Conservation (phyloP, 2,888 invertebrate species). For the Drosophila diplacantha region DNA sequence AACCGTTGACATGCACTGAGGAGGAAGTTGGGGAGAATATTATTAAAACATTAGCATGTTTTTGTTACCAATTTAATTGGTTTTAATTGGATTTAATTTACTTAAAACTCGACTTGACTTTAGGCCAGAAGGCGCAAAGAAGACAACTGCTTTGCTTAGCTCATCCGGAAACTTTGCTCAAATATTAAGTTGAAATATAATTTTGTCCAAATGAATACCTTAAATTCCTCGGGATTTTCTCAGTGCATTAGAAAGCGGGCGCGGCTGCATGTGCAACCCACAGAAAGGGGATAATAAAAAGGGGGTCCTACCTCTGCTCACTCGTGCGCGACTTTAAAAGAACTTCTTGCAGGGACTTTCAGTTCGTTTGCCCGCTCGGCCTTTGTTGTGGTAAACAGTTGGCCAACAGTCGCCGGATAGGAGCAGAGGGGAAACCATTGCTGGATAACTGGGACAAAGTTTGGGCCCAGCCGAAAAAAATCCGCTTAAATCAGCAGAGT, state of each 20-base stretch:
- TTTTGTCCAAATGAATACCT: fast-evolving
- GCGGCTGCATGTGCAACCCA: slow-evolving; percentile 35
- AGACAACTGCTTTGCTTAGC: not conserved
- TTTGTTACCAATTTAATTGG: no score
- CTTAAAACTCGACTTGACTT: not conserved
- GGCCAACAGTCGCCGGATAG: slow-evolving; percentile 26
- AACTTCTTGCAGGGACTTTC: slow-evolving; percentile 61
- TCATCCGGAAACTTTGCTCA: not conserved
- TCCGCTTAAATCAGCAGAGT: slow-evolving; percentile 52
- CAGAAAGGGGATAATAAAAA: slow-evolving; percentile 4
- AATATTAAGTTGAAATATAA: no score
- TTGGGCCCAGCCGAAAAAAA: slow-evolving; percentile 35
- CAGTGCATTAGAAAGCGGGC: slow-evolving; percentile 22
- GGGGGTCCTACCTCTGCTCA: slow-evolving; percentile 46
- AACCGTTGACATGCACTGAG: slow-evolving; percentile 50
- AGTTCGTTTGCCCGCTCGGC: slow-evolving; percentile 50
- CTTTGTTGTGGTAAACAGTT: slow-evolving; percentile 68
- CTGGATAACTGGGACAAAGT: slow-evolving; percentile 27
- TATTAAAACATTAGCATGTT: no score
- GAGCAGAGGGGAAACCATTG: slow-evolving; percentile 1
- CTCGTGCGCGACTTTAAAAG: slow-evolving; percentile 64
- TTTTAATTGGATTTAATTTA: not conserved
- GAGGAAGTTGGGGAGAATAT: not conserved
- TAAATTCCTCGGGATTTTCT: not conserved
- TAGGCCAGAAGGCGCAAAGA: not conserved